These are phyloP conservation scores for Hyalella azteca DNA, from an alignment of 2,888 invertebrate genomes.

Conservation along the genomic window DNA sequence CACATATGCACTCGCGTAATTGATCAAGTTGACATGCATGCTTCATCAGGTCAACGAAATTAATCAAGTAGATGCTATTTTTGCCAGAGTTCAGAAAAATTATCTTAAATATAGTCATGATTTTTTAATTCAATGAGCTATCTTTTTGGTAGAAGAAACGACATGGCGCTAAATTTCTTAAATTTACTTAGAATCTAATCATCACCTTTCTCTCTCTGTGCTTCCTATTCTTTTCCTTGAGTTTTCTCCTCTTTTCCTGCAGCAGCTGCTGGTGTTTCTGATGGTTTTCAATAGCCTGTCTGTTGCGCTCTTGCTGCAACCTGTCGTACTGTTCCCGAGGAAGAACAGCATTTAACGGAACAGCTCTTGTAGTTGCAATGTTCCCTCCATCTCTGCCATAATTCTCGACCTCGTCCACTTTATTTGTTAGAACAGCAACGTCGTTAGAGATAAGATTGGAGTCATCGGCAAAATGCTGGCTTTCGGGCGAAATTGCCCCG, in stretches of 20 bases:
- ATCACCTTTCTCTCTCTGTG: slow-evolving; percentile 17
- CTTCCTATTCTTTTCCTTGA: neutral
- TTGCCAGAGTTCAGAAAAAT: no score
- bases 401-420: neutral
- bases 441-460: slow-evolving; percentile 15
- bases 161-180: no score
- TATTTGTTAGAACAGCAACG: slow-evolving; percentile 4
- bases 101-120: no score
- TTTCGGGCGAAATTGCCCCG: neutral
- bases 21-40: no score
- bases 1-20: no score
- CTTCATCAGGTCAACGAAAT: no score
- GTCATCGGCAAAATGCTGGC: slow-evolving; percentile 6
- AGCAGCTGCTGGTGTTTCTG: neutral
- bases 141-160: no score
- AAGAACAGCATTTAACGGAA: neutral
- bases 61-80: no score
- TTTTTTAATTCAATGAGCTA: no score
- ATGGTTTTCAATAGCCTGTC: neutral
- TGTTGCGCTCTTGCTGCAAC: neutral
- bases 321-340: neutral
- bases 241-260: neutral
- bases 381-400: neutral
- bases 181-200: no score
- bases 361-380: neutral